Evolutionary conservation across 2,888 invertebrate species (phyloP), one percentile per base, ranked within the genome.

Genomic region (Cosmia pyralina): DNA sequence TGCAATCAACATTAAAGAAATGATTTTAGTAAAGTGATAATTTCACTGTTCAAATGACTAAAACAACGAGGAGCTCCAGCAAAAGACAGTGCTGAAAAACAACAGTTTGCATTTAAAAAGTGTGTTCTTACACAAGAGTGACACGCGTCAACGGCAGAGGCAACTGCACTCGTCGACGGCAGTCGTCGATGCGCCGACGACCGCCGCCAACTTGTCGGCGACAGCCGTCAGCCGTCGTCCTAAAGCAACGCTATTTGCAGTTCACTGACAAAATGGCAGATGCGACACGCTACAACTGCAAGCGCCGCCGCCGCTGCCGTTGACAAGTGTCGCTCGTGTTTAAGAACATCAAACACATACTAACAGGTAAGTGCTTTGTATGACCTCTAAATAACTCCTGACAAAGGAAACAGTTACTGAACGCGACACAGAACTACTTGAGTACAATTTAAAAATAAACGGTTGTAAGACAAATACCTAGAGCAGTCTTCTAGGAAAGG

Each of bases 391-490:
- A 50, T 22, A 68, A 60, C 6, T 11, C 11, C 8, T 46, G 44
- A 50, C 57, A 62, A 57, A 59, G 52, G 50, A 44, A 48, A 72
- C 15, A 28, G 62, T 52, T 52, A 22, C 28, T 44, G 22, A 19
- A 34, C 48, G 34, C 52, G 46, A 7, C 57, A n/a, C 10, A 48
- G 46, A 55, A 60, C 50, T 50, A 66, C 22, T 52, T 41, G 44
- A 53, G 52, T 63, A 15, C 22, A 64, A 50, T 60, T 77, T 63
- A 58, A 79, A 77, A 77, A 72, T 62, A 66, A 63, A 71, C 1
- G 55, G 58, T 4, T 67, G 41, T 13, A 28, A 63, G 11, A 66
- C 63, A 58, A 77, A 77, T 63, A 67, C 41, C 41, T 41, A 58
- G 34, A 62, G 22, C 50, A 15, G 62, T 67, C 41, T 41, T 63